These are phyloP conservation scores for Octodonta nipae DNA, from an alignment of 2,888 invertebrate species.

Conservation along the genomic window DNA sequence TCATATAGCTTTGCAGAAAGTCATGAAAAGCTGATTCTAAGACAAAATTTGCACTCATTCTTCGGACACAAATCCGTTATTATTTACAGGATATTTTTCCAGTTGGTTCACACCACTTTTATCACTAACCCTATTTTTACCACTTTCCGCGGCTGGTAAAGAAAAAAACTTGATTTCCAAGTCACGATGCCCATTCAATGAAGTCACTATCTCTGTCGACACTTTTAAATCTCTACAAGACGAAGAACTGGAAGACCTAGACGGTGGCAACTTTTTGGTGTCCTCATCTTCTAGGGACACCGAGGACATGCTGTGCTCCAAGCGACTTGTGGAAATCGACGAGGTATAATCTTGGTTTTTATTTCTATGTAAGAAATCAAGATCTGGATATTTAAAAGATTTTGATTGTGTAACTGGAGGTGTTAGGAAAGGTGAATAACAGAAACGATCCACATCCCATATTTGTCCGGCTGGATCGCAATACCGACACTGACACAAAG, in stretches of 20 bases:
- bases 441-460: slow-evolving; percentile 56
- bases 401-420: slow-evolving; percentile 25
- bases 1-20: too few species aligned
- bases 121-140: too few species aligned
- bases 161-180: slow-evolving; percentile 67
- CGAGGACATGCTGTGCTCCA: slow-evolving; percentile 22
- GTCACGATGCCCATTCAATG: slow-evolving; percentile 62
- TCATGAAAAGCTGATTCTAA: too few species aligned
- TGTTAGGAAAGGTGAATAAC: slow-evolving; percentile 41
- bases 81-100: too few species aligned
- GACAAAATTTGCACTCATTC: too few species aligned
- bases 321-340: slow-evolving; percentile 9
- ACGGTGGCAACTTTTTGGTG: slow-evolving; percentile 16
- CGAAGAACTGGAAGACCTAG: slow-evolving; percentile 16
- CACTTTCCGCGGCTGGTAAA: slow-evolving; percentile 31
- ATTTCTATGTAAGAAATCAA: too few species aligned
- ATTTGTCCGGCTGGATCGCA: slow-evolving; percentile 63
- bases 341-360: too few species aligned
- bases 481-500: slow-evolving; percentile 65
- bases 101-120: too few species aligned
- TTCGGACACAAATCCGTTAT: too few species aligned
- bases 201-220: slow-evolving; percentile 65
- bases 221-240: slow-evolving; percentile 47
- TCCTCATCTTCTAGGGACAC: slow-evolving; percentile 23
- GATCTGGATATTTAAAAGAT: slow-evolving; percentile 16